These are phyloP conservation scores for Ctenomys sociabilis DNA, from an alignment of 2,113 vertebrate species.

Conservation along the genomic window DNA sequence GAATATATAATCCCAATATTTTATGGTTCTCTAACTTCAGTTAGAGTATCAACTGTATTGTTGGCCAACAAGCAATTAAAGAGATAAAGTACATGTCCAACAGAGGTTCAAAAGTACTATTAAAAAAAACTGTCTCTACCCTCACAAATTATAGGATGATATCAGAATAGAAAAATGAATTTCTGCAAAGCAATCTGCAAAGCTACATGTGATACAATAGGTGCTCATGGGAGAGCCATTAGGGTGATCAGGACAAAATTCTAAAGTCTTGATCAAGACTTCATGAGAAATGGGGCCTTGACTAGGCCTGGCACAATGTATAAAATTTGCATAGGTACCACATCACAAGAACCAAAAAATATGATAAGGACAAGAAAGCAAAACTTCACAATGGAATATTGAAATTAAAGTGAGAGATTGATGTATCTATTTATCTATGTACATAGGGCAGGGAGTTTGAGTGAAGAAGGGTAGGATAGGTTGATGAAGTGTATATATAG, in stretches of 20 bases:
- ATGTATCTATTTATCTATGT: neutral
- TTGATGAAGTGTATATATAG: neutral
- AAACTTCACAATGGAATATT: constrained; percentile 43
- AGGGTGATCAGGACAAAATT: neutral
- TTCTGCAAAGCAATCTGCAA: neutral
- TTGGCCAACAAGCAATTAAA: constrained; percentile 25
- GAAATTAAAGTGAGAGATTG: constrained; percentile 34
- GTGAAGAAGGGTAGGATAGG: neutral
- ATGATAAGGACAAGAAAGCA: constrained; percentile 19
- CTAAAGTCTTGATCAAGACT: neutral
- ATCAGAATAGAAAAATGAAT: constrained; percentile 40
- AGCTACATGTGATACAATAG: neutral
- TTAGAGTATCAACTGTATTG: neutral
- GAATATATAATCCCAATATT: constrained; percentile 14
- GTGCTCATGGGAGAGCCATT: neutral
- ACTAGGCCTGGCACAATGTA: neutral
- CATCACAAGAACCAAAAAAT: neutral
- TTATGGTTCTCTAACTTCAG: constrained; percentile 20
- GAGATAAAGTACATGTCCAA: neutral
- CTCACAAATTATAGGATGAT: neutral
- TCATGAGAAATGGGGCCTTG: neutral
- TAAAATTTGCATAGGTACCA: neutral
- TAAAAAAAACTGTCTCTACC: neutral
- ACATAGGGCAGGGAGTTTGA: neutral
- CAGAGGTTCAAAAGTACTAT: neutral